Percentiles rank a stretch among this genome's conserved stretches.
Conservation (phyloP, 2,888 invertebrate genomes). For the Volucella inanis region DNA sequence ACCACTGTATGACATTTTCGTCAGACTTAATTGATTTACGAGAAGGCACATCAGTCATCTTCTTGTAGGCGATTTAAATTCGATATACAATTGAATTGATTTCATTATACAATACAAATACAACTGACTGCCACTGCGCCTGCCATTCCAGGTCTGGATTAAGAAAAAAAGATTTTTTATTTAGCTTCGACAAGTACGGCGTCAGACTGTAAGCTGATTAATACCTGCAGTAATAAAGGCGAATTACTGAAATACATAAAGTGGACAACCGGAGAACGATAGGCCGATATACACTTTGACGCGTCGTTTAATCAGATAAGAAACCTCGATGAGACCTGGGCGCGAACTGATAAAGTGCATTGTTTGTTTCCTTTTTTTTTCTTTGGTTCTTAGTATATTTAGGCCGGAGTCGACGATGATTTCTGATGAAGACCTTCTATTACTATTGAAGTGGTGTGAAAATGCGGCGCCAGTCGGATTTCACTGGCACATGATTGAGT, state of each 20-base stretch:
- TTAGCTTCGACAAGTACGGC: slow-evolving; percentile 74
- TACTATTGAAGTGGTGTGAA: slow-evolving; percentile 57
- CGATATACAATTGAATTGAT: slow-evolving; percentile 68
- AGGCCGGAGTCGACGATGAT: neutral
- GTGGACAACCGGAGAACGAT: slow-evolving; percentile 39
- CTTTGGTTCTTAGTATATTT: slow-evolving; percentile 16
- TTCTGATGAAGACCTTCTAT: slow-evolving; percentile 34
- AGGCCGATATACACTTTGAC: slow-evolving; percentile 9
- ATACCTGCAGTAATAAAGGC: slow-evolving; percentile 70
- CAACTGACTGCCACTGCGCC: slow-evolving; percentile 46
- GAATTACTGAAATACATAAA: slow-evolving; percentile 64
- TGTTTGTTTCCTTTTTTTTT: slow-evolving; percentile 32
- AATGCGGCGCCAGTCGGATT: slow-evolving; percentile 71
- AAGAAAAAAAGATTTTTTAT: slow-evolving; percentile 66
- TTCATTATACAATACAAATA: slow-evolving; percentile 56
- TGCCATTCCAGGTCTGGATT: slow-evolving; percentile 44
- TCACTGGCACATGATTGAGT: slow-evolving; percentile 59
- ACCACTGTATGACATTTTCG: slow-evolving; percentile 71
- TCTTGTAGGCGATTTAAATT: slow-evolving; percentile 50
- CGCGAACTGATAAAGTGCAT: slow-evolving; percentile 55
- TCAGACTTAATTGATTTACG: slow-evolving; percentile 71
- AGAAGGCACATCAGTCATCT: slow-evolving; percentile 57
- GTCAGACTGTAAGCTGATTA: slow-evolving; percentile 74
- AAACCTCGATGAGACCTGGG: slow-evolving; percentile 36
- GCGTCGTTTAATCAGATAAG: slow-evolving; percentile 69